Percentiles rank a stretch among this genome's conserved stretches.
Conservation (phyloP, 2,888 invertebrate species). For the Andrena minutula region DNA sequence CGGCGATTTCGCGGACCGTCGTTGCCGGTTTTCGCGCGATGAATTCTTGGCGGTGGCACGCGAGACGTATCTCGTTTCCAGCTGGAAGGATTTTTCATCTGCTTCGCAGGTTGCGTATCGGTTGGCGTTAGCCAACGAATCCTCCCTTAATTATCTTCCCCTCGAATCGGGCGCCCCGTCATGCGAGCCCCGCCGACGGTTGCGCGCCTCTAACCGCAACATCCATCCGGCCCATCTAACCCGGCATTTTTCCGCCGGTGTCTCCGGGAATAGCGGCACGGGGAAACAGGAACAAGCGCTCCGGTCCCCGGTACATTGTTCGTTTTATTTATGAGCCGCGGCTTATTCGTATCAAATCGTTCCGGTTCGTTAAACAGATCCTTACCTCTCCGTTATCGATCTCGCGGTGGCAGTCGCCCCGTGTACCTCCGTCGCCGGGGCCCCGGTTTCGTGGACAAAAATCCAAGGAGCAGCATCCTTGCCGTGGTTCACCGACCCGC, state of each 20-base stretch:
- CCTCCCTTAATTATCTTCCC: conserved; percentile 33
- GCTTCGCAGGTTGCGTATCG: neutral
- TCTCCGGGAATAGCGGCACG: conserved; percentile 24
- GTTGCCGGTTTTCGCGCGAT: conserved; percentile 36
- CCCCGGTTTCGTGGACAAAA: conserved; percentile 67
- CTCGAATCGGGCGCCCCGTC: conserved; percentile 16
- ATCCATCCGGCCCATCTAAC: conserved; percentile 30
- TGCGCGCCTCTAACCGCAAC: conserved; percentile 8
- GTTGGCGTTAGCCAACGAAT: neutral
- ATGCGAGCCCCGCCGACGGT: neutral
- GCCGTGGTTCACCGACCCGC: conserved; percentile 75
- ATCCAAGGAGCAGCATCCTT: conserved; percentile 64
- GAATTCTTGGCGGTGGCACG: conserved; percentile 15
- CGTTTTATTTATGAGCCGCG: conserved; percentile 61
- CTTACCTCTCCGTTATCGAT: conserved; percentile 67
- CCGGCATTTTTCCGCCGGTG: conserved; percentile 9
- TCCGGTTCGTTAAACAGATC: conserved; percentile 70
- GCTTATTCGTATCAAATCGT: conserved; percentile 62
- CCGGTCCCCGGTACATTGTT: conserved; percentile 44
- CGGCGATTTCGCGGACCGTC: conserved; percentile 12
- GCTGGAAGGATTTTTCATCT: neutral
- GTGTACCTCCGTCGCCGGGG: neutral
- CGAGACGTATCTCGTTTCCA: conserved; percentile 24
- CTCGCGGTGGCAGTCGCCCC: conserved; percentile 35
- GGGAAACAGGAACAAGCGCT: conserved; percentile 36